Percentiles rank a stretch among this genome's conserved stretches.
phyloP scores from a whole-genome alignment of 2,888 invertebrate species.

The Lasioglossum calceatum region DNA sequence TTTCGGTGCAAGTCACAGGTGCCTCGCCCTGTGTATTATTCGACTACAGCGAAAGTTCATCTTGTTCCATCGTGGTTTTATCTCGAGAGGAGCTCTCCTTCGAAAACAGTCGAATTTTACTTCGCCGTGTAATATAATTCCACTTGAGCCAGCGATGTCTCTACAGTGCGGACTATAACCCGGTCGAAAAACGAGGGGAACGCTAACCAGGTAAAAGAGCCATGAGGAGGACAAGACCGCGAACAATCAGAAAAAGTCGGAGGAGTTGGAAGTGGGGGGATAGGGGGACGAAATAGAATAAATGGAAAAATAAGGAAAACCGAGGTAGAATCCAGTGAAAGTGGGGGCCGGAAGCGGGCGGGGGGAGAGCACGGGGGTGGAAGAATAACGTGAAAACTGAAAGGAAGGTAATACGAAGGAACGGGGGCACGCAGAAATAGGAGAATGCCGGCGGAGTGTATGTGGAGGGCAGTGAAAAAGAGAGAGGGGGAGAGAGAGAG shows the following conservation, averaged over 20 bases:
- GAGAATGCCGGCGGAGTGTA: neutral
- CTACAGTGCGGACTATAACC: neutral
- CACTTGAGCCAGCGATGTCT: neutral
- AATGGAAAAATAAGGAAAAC: neutral
- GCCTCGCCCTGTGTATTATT: no score
- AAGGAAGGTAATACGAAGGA: constrained; percentile 1
- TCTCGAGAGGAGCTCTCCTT: neutral
- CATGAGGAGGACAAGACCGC: neutral
- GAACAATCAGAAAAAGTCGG: neutral
- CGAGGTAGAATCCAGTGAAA: neutral
- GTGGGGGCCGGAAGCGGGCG: neutral
- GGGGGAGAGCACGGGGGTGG: neutral
- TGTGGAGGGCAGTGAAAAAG: neutral
- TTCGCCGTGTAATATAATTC: neutral
- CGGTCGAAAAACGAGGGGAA: neutral
- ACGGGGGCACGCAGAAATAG: neutral
- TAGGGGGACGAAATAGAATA: neutral
- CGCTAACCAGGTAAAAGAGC: neutral
- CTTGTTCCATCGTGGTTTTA: neutral
- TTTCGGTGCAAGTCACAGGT: no score
- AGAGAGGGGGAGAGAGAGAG: neutral
- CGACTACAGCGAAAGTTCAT: no score
- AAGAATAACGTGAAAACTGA: constrained; percentile 10
- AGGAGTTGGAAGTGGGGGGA: neutral
- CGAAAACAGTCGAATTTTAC: neutral